Evolutionary conservation across 2,888 invertebrate species (phyloP).

Genomic region (Polyommatus icarus): DNA sequence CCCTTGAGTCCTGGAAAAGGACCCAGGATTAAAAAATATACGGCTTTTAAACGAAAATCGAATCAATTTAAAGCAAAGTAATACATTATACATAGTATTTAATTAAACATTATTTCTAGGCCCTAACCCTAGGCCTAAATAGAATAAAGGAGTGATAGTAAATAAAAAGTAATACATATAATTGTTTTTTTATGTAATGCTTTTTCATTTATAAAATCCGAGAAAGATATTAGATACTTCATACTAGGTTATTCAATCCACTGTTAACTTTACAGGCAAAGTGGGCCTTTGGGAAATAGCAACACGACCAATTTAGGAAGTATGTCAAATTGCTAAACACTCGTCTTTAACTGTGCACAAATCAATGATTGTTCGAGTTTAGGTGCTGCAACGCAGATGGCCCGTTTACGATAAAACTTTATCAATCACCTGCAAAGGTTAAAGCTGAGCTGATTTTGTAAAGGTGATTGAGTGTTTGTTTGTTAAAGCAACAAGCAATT

Average conservation of each 20-base stretch:
- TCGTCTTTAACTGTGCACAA: not conserved
- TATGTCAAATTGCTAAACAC: conserved; percentile 17
- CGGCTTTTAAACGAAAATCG: too few species aligned
- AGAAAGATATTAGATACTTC: too few species aligned
- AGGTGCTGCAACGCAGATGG: conserved; percentile 8
- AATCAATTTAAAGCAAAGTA: too few species aligned
- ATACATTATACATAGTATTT: too few species aligned
- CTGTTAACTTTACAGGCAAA: not conserved
- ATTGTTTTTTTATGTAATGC: not conserved
- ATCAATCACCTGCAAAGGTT: conserved; percentile 24
- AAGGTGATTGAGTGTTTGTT: not conserved
- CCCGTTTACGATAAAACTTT: conserved; percentile 1
- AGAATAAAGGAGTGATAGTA: too few species aligned
- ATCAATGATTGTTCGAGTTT: conserved; percentile 10
- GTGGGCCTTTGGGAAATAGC: not conserved
- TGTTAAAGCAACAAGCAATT: not conserved
- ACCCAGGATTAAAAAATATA: too few species aligned
- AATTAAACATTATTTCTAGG: too few species aligned
- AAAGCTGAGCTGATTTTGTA: not conserved
- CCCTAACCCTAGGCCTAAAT: too few species aligned
- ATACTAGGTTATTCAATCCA: not conserved
- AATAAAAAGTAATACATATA: too few species aligned
- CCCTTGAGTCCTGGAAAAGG: too few species aligned
- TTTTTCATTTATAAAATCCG: too few species aligned
- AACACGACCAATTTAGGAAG: not conserved